Base-by-base conservation (phyloP, 2,113 vertebrate genomes). In the Neotoma lepida region DNA sequence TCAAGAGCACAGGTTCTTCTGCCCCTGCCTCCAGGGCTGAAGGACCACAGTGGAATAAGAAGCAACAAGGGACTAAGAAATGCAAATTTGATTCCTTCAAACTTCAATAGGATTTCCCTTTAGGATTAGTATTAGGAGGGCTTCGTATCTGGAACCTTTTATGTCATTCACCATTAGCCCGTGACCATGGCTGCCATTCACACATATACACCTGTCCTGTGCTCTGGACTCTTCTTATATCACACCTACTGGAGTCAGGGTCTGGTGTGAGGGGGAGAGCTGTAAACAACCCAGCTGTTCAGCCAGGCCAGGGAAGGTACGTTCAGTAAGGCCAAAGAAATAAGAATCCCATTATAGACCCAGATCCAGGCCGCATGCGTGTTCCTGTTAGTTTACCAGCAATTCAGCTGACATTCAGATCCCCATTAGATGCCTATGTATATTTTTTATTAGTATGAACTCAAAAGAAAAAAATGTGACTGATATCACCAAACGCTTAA, bases 361-460 rank as follows among this genome's bases (percentile, higher is more conserved):
- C 9, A 33, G 46, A 71, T 14, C 15, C 22, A 89, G 35, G 74
- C n/a, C 56, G 51, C 4, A 22, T 51, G 51, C n/a, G n/a, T 20
- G 22, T 26, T 71, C 28, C 80, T 39, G 6, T 33, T 46, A 44
- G 10, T 82, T 86, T 85, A 54, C 76, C 66, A 85, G 24, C 22
- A 68, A 77, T 14, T 76, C 10, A 91, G 85, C 9, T 9, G 13
- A 80, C 78, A 44, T 20, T 88, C 58, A 78, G 46, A 35, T 10
- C 9, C 44, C 70, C 71, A 17, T 13, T 39, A 61, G 68, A 61
- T 28, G 58, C 35, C 49, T 49, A 74, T 0, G 8, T 64, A 12
- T 85, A 74, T 9, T 91, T 93, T 94, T 46, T 92, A 76, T 85
- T 80, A 63, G 49, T 68, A 76, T 94, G 33, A 73, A 92, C 49